Evolutionary conservation across 2,888 invertebrate species (phyloP).

Genomic region (Noctuana brunneofusca): DNA sequence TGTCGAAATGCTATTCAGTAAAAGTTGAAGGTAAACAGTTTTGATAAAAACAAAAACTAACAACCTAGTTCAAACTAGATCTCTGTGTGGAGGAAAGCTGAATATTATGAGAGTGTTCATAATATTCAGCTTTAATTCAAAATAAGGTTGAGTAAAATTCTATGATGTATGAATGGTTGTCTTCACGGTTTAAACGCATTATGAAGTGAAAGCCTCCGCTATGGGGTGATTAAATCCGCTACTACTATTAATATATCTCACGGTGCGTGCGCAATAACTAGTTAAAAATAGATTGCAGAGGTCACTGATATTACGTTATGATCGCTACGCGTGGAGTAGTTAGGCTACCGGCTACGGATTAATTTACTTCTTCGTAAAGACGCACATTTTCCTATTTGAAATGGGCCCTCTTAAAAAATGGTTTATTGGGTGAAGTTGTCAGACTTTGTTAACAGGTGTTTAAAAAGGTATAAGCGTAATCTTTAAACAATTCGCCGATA

Average conservation of each 20-base stretch:
- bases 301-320: conserved; percentile 15
- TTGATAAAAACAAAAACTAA: background rate
- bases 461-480: no score
- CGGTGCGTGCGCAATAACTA: conserved; percentile 20
- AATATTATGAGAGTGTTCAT: no score
- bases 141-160: no score
- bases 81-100: no score
- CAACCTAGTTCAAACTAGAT: background rate
- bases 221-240: conserved; percentile 4
- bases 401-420: no score
- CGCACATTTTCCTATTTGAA: no score
- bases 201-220: conserved; percentile 16
- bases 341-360: background rate
- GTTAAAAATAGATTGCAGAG: conserved; percentile 22
- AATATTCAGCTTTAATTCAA: no score
- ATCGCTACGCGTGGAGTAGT: background rate
- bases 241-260: conserved; percentile 12
- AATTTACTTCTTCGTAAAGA: background rate
- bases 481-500: no score
- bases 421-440: no score
- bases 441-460: no score
- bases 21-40: no score
- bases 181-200: background rate
- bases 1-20: no score
- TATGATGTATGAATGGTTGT: background rate